phyloP scores from a whole-genome alignment of 2,888 invertebrate genomes.

The Hirtodrosophila cameraria region DNA sequence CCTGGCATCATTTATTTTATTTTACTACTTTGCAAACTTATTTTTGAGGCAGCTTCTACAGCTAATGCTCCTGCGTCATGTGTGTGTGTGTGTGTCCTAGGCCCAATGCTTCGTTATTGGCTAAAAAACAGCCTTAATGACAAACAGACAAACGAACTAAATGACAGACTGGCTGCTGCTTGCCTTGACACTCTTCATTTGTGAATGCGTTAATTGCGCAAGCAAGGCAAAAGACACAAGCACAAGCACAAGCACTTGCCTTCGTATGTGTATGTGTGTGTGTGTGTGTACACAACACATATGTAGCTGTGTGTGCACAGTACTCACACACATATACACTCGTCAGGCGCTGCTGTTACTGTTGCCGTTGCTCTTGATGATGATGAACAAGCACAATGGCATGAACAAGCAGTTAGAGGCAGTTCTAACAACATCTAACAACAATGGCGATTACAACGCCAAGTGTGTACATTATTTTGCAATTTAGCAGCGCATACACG shows the following conservation, averaged over 20 bases:
- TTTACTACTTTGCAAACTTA: conserved; percentile 41
- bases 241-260: conserved; percentile 38
- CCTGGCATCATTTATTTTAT: too few species aligned
- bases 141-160: conserved; percentile 19
- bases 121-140: conserved; percentile 43
- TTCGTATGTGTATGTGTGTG: conserved; percentile 19
- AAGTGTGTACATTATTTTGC: conserved; percentile 80
- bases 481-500: conserved; percentile 66
- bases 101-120: conserved; percentile 39
- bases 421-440: conserved; percentile 64
- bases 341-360: conserved; percentile 8
- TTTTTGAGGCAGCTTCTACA: conserved; percentile 28
- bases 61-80: conserved; percentile 6
- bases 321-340: conserved; percentile 16
- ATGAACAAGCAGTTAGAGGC: conserved; percentile 75
- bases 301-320: conserved; percentile 41
- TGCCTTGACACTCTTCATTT: conserved; percentile 80
- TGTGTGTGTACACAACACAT: conserved; percentile 38
- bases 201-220: conserved; percentile 77
- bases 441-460: conserved; percentile 76
- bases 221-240: conserved; percentile 54
- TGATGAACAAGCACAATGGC: conserved; percentile 76
- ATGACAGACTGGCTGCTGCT: conserved; percentile 39
- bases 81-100: conserved; percentile 1
- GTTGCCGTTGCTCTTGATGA: conserved; percentile 51